Evolutionary conservation across 2,797 vertebrate genomes (phyloP).

Genomic region (Thamnophis elegans): DNA sequence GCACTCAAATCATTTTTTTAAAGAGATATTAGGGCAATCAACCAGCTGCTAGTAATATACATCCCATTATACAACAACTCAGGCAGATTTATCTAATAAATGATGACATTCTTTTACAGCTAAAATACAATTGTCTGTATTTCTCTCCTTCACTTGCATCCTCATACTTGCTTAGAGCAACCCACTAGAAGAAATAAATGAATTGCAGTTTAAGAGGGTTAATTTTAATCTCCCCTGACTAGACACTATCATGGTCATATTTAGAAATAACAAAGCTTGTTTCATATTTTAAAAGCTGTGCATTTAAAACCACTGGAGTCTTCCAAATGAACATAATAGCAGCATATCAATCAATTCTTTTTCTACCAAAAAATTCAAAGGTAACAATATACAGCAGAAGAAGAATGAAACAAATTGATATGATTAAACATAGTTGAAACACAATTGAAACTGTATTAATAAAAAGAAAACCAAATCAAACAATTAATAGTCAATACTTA

Average conservation of each 20-base stretch:
- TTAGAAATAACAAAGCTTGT: constrained; percentile 26
- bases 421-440: background rate
- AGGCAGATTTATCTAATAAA: background rate
- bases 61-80: background rate
- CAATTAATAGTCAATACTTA: background rate
- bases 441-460: background rate
- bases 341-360: background rate
- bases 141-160: background rate
- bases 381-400: background rate
- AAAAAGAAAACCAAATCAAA: background rate
- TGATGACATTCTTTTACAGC: background rate
- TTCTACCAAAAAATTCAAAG: background rate
- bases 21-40: background rate
- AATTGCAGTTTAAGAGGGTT: constrained; percentile 31
- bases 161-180: background rate
- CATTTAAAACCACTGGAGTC: background rate
- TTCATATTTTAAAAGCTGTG: background rate
- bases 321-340: background rate
- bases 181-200: background rate
- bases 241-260: constrained; percentile 52
- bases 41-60: background rate
- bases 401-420: background rate
- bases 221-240: constrained; percentile 56
- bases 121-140: background rate
- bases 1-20: background rate